Base-by-base conservation (phyloP, 2,797 vertebrate species). In the Cygnus olor region DNA sequence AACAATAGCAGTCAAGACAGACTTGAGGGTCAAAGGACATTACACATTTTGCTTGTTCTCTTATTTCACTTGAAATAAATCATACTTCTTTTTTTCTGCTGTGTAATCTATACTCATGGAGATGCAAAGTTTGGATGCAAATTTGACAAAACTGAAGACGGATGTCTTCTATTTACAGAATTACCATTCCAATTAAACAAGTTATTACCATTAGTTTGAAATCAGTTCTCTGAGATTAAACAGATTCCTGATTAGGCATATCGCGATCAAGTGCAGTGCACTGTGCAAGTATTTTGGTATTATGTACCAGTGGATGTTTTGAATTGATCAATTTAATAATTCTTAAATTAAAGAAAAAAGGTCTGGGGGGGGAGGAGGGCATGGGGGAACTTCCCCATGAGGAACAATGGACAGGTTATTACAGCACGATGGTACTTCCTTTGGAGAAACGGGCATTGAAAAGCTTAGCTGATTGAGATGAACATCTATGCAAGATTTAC, bases 201-300 rank as follows among this genome's bases (percentile, higher is more conserved):
- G 32, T 30, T 85, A 84, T 22, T 79, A 81, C 53, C 47, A 57
- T 60, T 51, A 84, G 32, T 40, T 63, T 76, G 38, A 93, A 94
- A 91, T 71, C 78, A 91, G n/a, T 73, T 80, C 71, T 88, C 54
- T 71, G n/a, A 56, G 66, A 77, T 54, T 90, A 93, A 95, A 70
- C 22, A 57, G 57, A 73, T 80, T 70, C 69, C 69, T 80, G 36
- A 21, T 79, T 58, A 94, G 65, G 36, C 47, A 90, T n/a, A 30
- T 30, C 69, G 78, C 1, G 1, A 89, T 81, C 54, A 91, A 85
- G 36, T 73, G 42, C 36, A 80, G 24, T 58, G 21, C 64, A 76
- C 21, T 15, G n/a, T 81, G 65, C 30, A 76, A 80, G 16, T 71
- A 16, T 86, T 95, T 88, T 73, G 72, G 45, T 74, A 44, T 65